These are phyloP conservation scores for Bombus turneri DNA, from an alignment of 1,140 invertebrate species.

Conservation along the genomic window DNA sequence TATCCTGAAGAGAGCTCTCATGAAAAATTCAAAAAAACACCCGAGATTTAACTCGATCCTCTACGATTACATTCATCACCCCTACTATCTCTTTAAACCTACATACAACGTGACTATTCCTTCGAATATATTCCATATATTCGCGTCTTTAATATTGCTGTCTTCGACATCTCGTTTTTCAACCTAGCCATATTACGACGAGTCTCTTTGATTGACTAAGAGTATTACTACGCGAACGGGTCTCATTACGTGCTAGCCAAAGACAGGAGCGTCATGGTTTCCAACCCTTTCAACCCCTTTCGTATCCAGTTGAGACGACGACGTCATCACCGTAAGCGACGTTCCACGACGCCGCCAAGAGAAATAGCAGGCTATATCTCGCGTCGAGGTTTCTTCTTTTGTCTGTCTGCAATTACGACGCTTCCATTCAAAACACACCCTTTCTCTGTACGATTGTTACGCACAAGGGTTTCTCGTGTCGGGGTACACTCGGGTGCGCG, in stretches of 20 bases:
- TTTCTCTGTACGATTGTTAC: slow-evolving; percentile 59
- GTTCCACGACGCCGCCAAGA: slow-evolving; percentile 27
- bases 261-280: slow-evolving; percentile 38
- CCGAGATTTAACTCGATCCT: slow-evolving; percentile 15
- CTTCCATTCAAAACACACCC: slow-evolving; percentile 65
- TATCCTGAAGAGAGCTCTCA: not conserved
- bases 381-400: slow-evolving; percentile 61
- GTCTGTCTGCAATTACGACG: slow-evolving; percentile 67
- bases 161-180: too few relatives aligned
- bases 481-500: slow-evolving; percentile 16
- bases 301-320: slow-evolving; percentile 56
- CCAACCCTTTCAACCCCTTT: slow-evolving; percentile 52
- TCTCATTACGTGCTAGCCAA: slow-evolving; percentile 60
- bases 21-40: not conserved
- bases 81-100: not conserved
- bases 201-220: slow-evolving; percentile 37
- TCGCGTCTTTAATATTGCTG: not conserved
- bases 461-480: slow-evolving; percentile 54
- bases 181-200: not conserved
- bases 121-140: not conserved
- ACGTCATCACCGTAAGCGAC: slow-evolving; percentile 49
- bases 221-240: slow-evolving; percentile 59
- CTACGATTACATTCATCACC: not conserved
- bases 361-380: not conserved
- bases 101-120: not conserved